These are phyloP conservation scores for Gallinago media DNA, from an alignment of 2,113 vertebrate genomes.

Conservation along the genomic window DNA sequence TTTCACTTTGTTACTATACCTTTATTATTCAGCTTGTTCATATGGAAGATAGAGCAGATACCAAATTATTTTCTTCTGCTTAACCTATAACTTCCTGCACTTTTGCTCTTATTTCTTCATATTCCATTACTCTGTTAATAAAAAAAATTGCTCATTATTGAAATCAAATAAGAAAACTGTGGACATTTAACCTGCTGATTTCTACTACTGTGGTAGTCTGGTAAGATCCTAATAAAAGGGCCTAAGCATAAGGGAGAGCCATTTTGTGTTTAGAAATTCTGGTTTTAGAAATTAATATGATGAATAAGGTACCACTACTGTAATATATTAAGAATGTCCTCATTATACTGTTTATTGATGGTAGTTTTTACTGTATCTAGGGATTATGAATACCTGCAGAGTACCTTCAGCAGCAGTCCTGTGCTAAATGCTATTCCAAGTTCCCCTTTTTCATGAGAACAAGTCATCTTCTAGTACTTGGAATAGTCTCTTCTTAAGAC, in stretches of 20 bases:
- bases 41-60: background rate
- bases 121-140: background rate
- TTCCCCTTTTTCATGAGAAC: background rate
- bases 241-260: background rate
- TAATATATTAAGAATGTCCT: background rate
- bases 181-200: background rate
- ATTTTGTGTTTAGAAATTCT: background rate
- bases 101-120: background rate
- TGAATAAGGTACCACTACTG: background rate
- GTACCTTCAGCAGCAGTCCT: background rate
- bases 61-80: background rate
- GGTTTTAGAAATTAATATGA: background rate
- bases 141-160: background rate
- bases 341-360: background rate
- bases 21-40: background rate
- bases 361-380: background rate
- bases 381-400: background rate
- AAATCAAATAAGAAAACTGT: background rate
- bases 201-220: background rate
- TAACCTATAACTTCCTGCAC: background rate
- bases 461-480: background rate
- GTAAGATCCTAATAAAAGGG: background rate
- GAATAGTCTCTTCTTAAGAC: background rate
- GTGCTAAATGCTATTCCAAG: background rate
- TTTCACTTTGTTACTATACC: background rate